phyloP scores from a whole-genome alignment of 1,140 invertebrate genomes.

The Diprion similis region DNA sequence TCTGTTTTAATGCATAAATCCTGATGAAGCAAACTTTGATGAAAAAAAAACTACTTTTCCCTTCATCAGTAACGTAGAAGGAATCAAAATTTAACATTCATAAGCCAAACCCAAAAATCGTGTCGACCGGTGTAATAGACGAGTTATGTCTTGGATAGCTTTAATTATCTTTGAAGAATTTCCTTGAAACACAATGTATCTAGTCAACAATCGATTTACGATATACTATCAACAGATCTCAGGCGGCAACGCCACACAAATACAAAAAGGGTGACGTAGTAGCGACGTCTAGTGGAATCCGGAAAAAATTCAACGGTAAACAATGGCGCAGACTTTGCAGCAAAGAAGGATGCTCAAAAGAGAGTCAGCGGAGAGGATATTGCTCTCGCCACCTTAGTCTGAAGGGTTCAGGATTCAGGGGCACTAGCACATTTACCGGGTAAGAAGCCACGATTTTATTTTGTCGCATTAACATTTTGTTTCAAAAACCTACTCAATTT shows the following conservation, averaged over 20 bases:
- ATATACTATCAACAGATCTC: slow-evolving; percentile 68
- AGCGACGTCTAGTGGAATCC: slow-evolving; percentile 92
- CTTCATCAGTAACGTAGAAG: no score
- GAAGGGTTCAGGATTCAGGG: slow-evolving; percentile 72
- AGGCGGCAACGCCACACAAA: slow-evolving; percentile 92
- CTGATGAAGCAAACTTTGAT: no score
- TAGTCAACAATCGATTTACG: neutral
- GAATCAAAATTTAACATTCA: no score
- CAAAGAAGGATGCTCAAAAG: slow-evolving; percentile 95
- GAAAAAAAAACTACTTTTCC: no score
- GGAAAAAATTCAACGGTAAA: slow-evolving; percentile 99
- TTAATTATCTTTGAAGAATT: neutral
- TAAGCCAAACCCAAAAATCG: no score
- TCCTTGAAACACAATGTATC: neutral
- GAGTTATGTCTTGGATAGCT: slow-evolving; percentile 28
- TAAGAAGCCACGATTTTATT: slow-evolving; percentile 51
- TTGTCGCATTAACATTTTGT: slow-evolving; percentile 13
- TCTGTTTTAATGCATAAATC: no score
- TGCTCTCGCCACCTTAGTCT: slow-evolving; percentile 95
- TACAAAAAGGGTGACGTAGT: slow-evolving; percentile 99
- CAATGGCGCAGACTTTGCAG: slow-evolving; percentile 97
- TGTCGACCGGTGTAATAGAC: no score
- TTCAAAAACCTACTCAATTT: slow-evolving; percentile 53
- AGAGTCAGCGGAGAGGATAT: slow-evolving; percentile 94
- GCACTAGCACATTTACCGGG: slow-evolving; percentile 60